Conservation (phyloP, 2,888 invertebrate genomes). For the Cyrtodaria siliqua region DNA sequence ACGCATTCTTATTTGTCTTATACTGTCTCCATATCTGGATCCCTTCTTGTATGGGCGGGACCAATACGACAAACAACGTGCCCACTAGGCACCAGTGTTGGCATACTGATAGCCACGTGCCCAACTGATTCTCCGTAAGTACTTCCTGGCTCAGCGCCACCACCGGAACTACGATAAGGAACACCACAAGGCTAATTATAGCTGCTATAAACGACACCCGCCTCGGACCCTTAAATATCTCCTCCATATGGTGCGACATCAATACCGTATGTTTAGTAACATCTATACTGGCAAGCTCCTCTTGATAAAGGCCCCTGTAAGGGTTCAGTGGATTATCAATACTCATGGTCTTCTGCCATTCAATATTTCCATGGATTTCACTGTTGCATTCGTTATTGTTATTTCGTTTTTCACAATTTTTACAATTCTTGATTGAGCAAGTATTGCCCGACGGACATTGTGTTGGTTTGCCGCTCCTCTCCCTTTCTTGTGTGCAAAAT, state of each 20-base stretch:
- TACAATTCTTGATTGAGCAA: background rate
- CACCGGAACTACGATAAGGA: conserved; percentile 45
- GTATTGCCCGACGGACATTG: background rate
- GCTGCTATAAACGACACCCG: conserved; percentile 30
- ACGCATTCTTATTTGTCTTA: conserved; percentile 19
- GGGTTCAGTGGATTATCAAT: conserved; percentile 79
- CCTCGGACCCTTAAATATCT: conserved; percentile 27
- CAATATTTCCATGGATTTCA: conserved; percentile 27
- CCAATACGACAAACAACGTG: conserved; percentile 49
- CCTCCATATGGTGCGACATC: conserved; percentile 44
- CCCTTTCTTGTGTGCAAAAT: conserved; percentile 42
- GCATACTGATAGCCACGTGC: conserved; percentile 44
- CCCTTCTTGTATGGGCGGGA: conserved; percentile 55
- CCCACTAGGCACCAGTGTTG: conserved; percentile 56
- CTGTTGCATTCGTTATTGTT: background rate
- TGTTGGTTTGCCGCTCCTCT: too few relatives aligned
- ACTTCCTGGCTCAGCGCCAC: conserved; percentile 41
- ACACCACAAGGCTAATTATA: conserved; percentile 26
- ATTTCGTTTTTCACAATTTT: background rate
- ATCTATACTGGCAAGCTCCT: conserved; percentile 67
- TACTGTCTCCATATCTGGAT: conserved; percentile 45
- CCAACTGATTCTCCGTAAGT: conserved; percentile 31
- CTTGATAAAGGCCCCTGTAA: conserved; percentile 66
- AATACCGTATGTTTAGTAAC: conserved; percentile 28
- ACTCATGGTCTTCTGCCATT: conserved; percentile 76